Evolutionary conservation across 1,140 invertebrate genomes (phyloP).

Genomic region (Gryon sp.): DNA sequence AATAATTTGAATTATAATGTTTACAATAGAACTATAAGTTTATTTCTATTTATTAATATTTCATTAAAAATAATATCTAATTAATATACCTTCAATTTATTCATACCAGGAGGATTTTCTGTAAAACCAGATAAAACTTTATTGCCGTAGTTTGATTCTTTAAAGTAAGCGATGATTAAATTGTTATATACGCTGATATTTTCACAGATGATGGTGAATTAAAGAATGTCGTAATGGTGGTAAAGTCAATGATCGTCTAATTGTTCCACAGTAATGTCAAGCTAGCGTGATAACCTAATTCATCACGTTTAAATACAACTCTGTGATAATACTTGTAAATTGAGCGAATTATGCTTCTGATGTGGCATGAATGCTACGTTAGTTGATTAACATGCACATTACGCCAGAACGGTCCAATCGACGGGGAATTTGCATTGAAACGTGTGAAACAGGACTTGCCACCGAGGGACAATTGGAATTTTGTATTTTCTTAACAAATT

Average conservation of each 20-base stretch:
- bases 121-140: background rate
- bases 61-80: background rate
- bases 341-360: constrained; percentile 76
- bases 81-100: constrained; percentile 47
- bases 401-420: constrained; percentile 69
- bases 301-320: constrained; percentile 75
- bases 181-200: background rate
- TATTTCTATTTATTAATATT: background rate
- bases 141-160: background rate
- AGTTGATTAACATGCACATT: constrained; percentile 77
- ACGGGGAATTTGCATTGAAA: constrained; percentile 76
- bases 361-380: constrained; percentile 68
- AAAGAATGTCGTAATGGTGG: constrained; percentile 31
- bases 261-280: constrained; percentile 66
- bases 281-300: constrained; percentile 72
- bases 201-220: background rate
- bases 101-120: too few species aligned
- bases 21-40: background rate
- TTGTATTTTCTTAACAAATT: constrained; percentile 34
- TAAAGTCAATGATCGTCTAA: constrained; percentile 59
- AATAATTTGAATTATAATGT: background rate
- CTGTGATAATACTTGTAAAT: constrained; percentile 78
- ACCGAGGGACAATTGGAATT: constrained; percentile 62
- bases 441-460: constrained; percentile 67
- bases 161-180: background rate